Conservation (phyloP, 2,797 vertebrate species). For the Sternotherus odoratus region DNA sequence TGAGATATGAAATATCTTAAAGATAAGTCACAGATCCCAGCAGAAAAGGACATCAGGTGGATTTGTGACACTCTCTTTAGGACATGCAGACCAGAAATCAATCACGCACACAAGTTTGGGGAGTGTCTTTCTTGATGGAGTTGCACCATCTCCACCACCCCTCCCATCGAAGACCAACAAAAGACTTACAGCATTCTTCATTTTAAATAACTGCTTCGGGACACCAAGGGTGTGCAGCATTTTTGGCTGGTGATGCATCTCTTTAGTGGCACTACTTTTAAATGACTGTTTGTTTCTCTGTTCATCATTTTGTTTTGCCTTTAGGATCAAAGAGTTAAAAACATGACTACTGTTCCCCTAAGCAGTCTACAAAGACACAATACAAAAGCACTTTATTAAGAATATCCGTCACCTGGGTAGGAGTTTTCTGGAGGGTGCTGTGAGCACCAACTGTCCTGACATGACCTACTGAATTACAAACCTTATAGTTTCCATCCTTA, state of each 20-base stretch:
- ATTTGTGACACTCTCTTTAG: not conserved
- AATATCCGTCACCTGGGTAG: not conserved
- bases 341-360: not conserved
- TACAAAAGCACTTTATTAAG: not conserved
- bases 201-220: not conserved
- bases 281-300: not conserved
- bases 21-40: not conserved
- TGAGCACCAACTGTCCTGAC: not conserved
- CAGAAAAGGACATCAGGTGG: not conserved
- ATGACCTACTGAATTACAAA: not conserved
- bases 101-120: not conserved
- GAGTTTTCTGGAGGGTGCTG: not conserved
- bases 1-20: not conserved
- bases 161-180: not conserved
- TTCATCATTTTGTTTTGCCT: not conserved
- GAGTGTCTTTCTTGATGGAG: not conserved
- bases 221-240: accelerated
- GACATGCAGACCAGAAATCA: not conserved
- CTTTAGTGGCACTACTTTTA: not conserved
- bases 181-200: not conserved
- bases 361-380: not conserved
- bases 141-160: not conserved
- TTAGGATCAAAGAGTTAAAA: not conserved
- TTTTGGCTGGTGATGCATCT: not conserved
- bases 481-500: not conserved